Evolutionary conservation across 2,888 invertebrate genomes (phyloP), one percentile per base, ranked within the genome.

Genomic region (Orthosia gracilis): DNA sequence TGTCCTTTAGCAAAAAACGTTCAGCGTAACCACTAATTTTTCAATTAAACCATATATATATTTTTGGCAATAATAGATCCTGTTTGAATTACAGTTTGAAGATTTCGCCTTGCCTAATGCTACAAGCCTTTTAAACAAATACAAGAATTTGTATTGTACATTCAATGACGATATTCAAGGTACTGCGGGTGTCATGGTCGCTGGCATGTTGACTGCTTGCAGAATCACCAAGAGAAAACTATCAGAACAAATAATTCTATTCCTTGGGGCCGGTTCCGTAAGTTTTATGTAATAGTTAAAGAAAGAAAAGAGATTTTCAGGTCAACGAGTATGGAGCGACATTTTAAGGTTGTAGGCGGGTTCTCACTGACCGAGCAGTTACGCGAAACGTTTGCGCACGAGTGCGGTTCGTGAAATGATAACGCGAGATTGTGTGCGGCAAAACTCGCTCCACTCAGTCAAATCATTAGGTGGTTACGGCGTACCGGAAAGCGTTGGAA

Each of bases 101-200:
- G 99, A 99, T 94, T 99, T 99, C 92, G 99, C 98, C 67, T 98
- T 99, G 90, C 97, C 97, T 88, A 99, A 99, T 95, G 99, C 99
- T 61, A 98, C 98, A 95, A 97, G 98, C 57, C 97, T 99, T 84
- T 94, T 99, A 82, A 98, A 98, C 85, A 98, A 98, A 93, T 99
- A 99, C 94, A 97, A 98, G 77, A 95, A 98, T 84, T 95, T 97
- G 67, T 99, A 98, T 92, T 99, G 99, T 93, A 99, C 99, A 21
- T 99, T 99, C 94, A 99, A 99, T 93, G 99, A 99, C 90, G 99
- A 99, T 90, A 99, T 99, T 89, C 99, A 99, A 96, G 99, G 99
- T 84, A 99, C 99, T 3, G 99, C 99, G 0, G 97, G 98, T 21
- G 99, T 99, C 0, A 98, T 98, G 2, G 98, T 99, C 0, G 99